Evolutionary conservation across 1,140 invertebrate species (phyloP).

Genomic region (Macrostomum lignano): DNA sequence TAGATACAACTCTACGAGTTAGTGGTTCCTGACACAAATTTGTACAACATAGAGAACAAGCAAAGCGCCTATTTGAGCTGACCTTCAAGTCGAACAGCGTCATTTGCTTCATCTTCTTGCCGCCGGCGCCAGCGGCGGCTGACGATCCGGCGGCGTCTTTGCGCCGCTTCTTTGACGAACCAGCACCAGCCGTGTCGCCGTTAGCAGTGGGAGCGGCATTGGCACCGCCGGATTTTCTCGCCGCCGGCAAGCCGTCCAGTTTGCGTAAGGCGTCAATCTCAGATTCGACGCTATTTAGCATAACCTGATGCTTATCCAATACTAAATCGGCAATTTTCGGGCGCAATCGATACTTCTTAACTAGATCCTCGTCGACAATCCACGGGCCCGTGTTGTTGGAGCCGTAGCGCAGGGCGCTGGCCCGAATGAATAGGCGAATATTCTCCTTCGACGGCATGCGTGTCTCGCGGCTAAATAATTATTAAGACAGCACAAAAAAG

Average conservation of each 20-base stretch:
- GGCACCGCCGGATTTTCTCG: not conserved
- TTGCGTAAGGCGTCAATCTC: constrained; percentile 1
- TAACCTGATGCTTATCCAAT: constrained; percentile 18
- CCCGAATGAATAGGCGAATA: constrained; percentile 19
- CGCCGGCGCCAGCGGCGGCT: no score
- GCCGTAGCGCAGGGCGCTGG: constrained; percentile 15
- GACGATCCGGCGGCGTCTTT: not conserved
- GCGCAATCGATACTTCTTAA: constrained; percentile 17
- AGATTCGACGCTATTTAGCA: not conserved
- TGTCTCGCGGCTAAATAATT: constrained; percentile 12
- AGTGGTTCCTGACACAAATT: no score
- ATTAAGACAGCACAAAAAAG: constrained; percentile 6
- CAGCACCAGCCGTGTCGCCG: constrained; percentile 7
- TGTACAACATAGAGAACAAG: no score
- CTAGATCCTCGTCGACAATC: constrained; percentile 19
- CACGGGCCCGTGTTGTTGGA: constrained; percentile 16
- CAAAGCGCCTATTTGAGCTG: no score
- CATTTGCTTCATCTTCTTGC: constrained; percentile 19
- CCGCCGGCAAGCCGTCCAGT: not conserved
- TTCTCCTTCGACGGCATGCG: constrained; percentile 19
- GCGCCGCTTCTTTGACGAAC: constrained; percentile 4
- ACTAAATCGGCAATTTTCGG: constrained; percentile 23
- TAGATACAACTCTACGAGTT: no score
- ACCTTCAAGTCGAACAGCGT: constrained; percentile 20
- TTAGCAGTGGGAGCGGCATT: not conserved